Evolutionary conservation across 2,888 invertebrate species (phyloP), one percentile per base, ranked within the genome.

Genomic region (Lasioglossum morio): DNA sequence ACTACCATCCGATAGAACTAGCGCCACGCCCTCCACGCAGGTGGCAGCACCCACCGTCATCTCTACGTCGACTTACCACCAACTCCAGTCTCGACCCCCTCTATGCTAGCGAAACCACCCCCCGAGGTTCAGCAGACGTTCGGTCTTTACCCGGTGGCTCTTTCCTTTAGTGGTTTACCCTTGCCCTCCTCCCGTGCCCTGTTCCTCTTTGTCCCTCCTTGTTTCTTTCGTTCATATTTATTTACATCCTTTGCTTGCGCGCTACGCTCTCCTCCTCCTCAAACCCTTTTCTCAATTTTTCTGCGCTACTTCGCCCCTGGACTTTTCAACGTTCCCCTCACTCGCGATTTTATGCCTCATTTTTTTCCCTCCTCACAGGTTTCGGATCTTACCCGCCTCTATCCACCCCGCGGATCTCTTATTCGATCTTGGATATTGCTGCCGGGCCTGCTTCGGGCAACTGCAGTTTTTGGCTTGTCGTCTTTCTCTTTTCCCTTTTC

Each of bases 21-120:
- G 93, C 94, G 93, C 94, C 94, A 94, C 94, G 94, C 94, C 94
- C 94, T 94, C 93, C 92, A 86, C 87, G 90, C 89, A 93, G 94
- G 91, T 91, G 91, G 91, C 91, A 91, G 91, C 91, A 91, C 90
- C 77, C 79, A 27, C 79, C 87, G 60, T 83, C 77, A 79, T 81
- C 82, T 86, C 40, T n/a, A 57, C 84, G 76, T 53, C 70, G 84
- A 82, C 81, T 81, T 72, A 46, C 75, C 79, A 73, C 70, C 37
- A 60, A 72, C 69, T 19, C 84, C 63, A 57, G 57, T 72, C 43
- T 27, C 60, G 63, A 57, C 57, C 79, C 60, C 57, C 57, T 57
- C 57, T 57, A 57, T 57, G 57, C 57, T n/a, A 57, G n/a, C 57
- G 57, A 57, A 57, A 57, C 30, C 63, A 63, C 63, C 63, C 63